phyloP scores from a whole-genome alignment of 2,797 vertebrate species.

The Gallinago nigripennis region DNA sequence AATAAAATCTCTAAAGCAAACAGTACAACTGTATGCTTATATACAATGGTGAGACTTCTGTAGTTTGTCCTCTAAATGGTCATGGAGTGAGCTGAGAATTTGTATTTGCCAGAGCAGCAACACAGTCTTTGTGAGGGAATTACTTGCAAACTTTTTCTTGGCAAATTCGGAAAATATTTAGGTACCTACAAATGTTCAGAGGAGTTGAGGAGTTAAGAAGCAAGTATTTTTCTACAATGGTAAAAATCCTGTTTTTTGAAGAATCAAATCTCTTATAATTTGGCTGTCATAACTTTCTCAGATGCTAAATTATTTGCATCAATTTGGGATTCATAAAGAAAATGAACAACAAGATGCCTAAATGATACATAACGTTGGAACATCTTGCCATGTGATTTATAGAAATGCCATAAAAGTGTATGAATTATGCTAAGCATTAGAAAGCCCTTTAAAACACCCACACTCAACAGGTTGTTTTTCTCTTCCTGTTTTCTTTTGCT shows the following conservation, averaged over 20 bases:
- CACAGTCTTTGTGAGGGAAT: not conserved
- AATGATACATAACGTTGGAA: not conserved
- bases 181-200: not conserved
- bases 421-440: not conserved
- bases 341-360: not conserved
- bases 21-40: not conserved
- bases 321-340: not conserved
- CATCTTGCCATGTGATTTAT: not conserved
- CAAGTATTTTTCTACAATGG: not conserved
- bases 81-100: not conserved
- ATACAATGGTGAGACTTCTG: not conserved
- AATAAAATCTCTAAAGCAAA: not conserved
- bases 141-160: not conserved
- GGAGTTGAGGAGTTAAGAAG: not conserved
- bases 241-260: not conserved
- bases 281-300: not conserved
- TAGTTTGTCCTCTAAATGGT: not conserved
- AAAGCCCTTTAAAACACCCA: conserved; percentile 45
- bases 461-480: conserved; percentile 6
- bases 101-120: not conserved
- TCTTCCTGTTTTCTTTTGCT: not conserved
- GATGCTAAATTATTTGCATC: not conserved
- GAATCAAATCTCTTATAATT: not conserved
- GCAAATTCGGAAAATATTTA: not conserved
- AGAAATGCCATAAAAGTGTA: not conserved